A percentile compares a stretch with the other conserved stretches of the same genome.
Evolutionary conservation across 2,113 vertebrate species (phyloP).

Genomic region (Egretta garzetta): DNA sequence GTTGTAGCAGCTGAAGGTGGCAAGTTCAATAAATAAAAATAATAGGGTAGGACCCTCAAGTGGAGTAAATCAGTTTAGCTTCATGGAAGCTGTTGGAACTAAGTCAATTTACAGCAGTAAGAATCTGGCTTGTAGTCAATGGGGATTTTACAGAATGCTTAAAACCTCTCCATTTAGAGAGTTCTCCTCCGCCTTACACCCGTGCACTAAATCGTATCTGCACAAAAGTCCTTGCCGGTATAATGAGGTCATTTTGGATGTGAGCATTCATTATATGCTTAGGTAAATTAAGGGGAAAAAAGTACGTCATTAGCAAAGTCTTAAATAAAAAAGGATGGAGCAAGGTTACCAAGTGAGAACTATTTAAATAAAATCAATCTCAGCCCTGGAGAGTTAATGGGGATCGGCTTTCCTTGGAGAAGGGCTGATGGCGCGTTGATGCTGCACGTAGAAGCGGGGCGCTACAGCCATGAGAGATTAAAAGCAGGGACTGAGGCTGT

Average conservation of each 20-base stretch:
- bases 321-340: slow-evolving; percentile 38
- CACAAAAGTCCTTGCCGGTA: neutral
- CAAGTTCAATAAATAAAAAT: slow-evolving; percentile 38
- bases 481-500: neutral
- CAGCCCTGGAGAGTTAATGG: neutral
- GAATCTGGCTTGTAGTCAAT: slow-evolving; percentile 43
- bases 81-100: slow-evolving; percentile 38
- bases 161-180: slow-evolving; percentile 18
- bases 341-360: slow-evolving; percentile 39
- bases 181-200: neutral
- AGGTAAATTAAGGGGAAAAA: slow-evolving; percentile 17
- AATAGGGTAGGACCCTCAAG: slow-evolving; percentile 17
- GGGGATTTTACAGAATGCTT: slow-evolving; percentile 23
- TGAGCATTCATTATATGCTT: neutral
- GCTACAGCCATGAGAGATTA: neutral
- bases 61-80: slow-evolving; percentile 38
- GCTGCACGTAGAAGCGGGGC: neutral
- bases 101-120: slow-evolving; percentile 47
- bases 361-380: slow-evolving; percentile 39
- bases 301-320: slow-evolving; percentile 37
- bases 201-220: neutral
- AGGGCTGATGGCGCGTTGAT: neutral
- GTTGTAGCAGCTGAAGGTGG: slow-evolving; percentile 18
- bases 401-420: neutral
- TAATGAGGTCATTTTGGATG: slow-evolving; percentile 42